These are phyloP conservation scores for Drosophila pachea DNA, from an alignment of 1,140 invertebrate species.

Conservation along the genomic window DNA sequence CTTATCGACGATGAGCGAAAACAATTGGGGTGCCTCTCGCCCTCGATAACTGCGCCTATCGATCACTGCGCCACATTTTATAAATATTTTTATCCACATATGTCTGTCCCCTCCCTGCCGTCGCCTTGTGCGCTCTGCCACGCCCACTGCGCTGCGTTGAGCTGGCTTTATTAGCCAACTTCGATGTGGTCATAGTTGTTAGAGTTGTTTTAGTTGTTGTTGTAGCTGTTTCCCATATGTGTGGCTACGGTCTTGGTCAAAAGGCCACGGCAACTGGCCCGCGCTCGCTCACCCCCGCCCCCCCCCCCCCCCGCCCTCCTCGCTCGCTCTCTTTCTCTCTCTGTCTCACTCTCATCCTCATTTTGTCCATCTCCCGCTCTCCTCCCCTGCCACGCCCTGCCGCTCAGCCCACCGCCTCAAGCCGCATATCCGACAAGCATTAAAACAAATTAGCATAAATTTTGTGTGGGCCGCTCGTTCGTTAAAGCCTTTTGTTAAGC, in stretches of 20 bases:
- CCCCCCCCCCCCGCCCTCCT: neutral
- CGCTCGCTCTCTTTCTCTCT: neutral
- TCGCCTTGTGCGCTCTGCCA: neutral
- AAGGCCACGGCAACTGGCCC: neutral
- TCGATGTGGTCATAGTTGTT: neutral
- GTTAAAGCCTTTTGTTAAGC: conserved; percentile 26
- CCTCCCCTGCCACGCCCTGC: neutral
- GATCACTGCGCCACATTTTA: too few species aligned
- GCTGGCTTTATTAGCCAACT: conserved; percentile 13
- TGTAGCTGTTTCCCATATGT: neutral
- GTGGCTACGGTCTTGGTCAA: neutral
- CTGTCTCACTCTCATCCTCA: neutral
- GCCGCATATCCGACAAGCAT: conserved; percentile 38
- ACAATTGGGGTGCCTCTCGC: neutral
- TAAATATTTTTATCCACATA: too few species aligned
- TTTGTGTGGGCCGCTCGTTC: conserved; percentile 11
- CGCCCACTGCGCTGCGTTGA: conserved; percentile 3
- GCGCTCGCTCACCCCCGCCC: neutral
- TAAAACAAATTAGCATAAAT: conserved; percentile 57
- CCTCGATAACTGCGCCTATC: too few species aligned
- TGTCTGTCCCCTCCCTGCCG: too few species aligned
- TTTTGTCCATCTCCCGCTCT: neutral
- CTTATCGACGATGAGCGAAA: neutral
- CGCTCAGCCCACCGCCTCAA: neutral
- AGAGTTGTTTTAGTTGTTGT: conserved; percentile 1